phyloP scores from a whole-genome alignment of 2,888 invertebrate species.

The Leucoptera coffeella region DNA sequence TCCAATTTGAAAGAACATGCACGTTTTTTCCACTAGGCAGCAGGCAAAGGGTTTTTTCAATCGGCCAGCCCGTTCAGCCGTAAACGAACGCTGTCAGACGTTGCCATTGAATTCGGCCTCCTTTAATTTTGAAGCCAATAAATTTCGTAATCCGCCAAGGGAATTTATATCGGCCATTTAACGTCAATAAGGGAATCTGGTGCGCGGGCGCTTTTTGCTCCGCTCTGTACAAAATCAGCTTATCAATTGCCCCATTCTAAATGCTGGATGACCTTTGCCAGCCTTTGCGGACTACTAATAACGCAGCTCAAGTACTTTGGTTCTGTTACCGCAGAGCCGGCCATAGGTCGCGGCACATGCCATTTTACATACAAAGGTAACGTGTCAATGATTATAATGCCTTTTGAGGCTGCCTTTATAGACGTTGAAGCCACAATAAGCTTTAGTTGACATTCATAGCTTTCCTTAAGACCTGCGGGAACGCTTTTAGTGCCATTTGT shows the following conservation, averaged over 20 bases:
- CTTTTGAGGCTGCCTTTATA: background rate
- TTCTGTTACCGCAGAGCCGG: no score
- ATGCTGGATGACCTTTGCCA: no score
- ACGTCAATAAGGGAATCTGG: slow-evolving; percentile 33
- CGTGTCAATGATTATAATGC: slow-evolving; percentile 22
- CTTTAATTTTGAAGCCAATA: slow-evolving; percentile 49
- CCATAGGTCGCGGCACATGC: slow-evolving; percentile 22
- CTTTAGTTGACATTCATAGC: no score
- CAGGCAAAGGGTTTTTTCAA: slow-evolving; percentile 18
- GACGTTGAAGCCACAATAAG: background rate
- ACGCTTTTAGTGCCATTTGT: no score
- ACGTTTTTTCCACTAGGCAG: no score
- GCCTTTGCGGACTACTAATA: no score
- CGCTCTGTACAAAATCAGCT: no score
- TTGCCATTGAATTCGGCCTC: slow-evolving; percentile 48
- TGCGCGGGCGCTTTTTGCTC: slow-evolving; percentile 23
- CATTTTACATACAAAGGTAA: slow-evolving; percentile 44
- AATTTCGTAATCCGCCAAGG: slow-evolving; percentile 47
- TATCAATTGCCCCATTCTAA: no score
- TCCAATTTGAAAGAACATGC: no score
- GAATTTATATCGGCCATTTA: slow-evolving; percentile 49
- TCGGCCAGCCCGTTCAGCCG: slow-evolving; percentile 20
- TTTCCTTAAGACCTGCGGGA: no score
- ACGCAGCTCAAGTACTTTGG: no score
- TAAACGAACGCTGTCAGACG: slow-evolving; percentile 35